These are phyloP conservation scores for Troglohyphantes excavatus DNA, from an alignment of 2,888 invertebrate species.

Conservation along the genomic window DNA sequence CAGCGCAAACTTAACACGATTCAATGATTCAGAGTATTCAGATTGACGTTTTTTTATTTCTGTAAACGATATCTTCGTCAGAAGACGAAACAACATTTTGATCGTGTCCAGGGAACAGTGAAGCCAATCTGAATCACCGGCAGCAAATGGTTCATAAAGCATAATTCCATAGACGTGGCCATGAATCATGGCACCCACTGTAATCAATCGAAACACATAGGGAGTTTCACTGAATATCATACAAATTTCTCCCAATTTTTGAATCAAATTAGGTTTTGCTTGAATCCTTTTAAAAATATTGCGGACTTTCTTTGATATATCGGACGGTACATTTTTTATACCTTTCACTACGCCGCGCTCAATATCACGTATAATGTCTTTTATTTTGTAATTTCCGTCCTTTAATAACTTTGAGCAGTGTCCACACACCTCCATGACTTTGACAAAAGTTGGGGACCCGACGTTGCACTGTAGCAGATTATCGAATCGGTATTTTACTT, in stretches of 20 bases:
- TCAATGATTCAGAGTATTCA: too few species aligned
- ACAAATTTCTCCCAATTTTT: background rate
- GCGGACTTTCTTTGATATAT: background rate
- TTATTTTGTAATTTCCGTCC: background rate
- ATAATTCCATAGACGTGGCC: too few species aligned
- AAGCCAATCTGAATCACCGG: too few species aligned
- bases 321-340: too few species aligned
- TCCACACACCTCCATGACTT: background rate
- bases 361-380: background rate
- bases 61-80: too few species aligned
- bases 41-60: too few species aligned
- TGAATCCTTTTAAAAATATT: background rate
- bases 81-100: too few species aligned
- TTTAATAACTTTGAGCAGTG: background rate
- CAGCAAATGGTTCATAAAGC: too few species aligned
- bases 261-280: background rate
- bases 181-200: background rate
- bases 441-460: background rate
- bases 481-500: background rate
- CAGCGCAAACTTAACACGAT: too few species aligned
- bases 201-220: background rate
- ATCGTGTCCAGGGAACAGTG: too few species aligned
- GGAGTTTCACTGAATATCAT: background rate
- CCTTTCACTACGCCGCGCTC: background rate
- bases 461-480: conserved; percentile 4